Percentiles rank a stretch among this genome's conserved stretches.
phyloP scores from a whole-genome alignment of 2,888 invertebrate genomes.

The Meteorus colon region DNA sequence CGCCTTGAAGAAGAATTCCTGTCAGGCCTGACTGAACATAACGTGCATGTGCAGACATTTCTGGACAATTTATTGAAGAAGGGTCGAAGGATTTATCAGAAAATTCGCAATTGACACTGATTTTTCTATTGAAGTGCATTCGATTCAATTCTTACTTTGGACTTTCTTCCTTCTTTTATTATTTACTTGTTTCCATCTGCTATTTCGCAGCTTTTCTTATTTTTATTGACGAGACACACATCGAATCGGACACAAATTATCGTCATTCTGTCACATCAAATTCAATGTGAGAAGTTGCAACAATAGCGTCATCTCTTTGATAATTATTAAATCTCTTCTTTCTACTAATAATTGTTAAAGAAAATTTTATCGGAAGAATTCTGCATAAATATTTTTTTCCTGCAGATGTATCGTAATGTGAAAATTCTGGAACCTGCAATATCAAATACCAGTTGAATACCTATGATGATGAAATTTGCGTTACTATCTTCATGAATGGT shows the following conservation, averaged over 20 bases:
- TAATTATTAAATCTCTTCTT: neutral
- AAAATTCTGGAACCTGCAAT: too few relatives aligned
- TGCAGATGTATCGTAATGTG: neutral
- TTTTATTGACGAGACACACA: neutral
- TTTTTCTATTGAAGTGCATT: conserved; percentile 20
- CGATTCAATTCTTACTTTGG: neutral
- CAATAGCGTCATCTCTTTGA: neutral
- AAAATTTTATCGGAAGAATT: too few relatives aligned
- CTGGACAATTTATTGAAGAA: conserved; percentile 2
- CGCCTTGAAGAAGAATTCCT: conserved; percentile 38
- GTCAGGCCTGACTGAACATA: conserved; percentile 29
- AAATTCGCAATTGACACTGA: conserved; percentile 24
- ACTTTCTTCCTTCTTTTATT: neutral
- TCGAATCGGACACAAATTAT: neutral
- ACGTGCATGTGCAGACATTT: conserved; percentile 23
- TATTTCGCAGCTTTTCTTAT: neutral
- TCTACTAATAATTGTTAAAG: too few relatives aligned
- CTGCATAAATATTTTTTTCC: neutral
- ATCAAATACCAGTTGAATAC: too few relatives aligned
- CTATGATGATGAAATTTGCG: too few relatives aligned
- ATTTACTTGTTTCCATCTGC: neutral
- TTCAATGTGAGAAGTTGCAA: neutral
- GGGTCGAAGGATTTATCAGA: conserved; percentile 21
- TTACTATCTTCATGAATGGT: too few relatives aligned
- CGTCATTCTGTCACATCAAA: neutral